Evolutionary conservation across 2,797 vertebrate species (phyloP).

Genomic region (Bradypodion pumilum): DNA sequence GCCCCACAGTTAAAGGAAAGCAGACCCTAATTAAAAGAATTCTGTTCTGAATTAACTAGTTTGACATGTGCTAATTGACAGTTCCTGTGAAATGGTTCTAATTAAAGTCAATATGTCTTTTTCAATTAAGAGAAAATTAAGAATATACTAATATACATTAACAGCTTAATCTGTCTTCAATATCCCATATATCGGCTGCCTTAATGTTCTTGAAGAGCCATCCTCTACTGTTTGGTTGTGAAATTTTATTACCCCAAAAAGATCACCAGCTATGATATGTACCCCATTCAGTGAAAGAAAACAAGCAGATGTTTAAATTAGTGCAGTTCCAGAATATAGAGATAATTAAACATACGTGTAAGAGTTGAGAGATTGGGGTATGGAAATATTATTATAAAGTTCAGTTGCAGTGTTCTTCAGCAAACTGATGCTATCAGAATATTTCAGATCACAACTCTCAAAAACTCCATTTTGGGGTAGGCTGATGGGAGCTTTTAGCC

Average conservation of each 20-base stretch:
- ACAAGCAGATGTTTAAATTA: slow-evolving; percentile 46
- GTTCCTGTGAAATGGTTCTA: slow-evolving; percentile 86
- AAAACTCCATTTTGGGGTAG: background rate
- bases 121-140: slow-evolving; percentile 86
- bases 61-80: slow-evolving; percentile 87
- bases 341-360: slow-evolving; percentile 52
- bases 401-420: slow-evolving; percentile 26
- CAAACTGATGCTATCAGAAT: background rate
- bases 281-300: slow-evolving; percentile 61
- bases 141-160: slow-evolving; percentile 85
- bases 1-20: slow-evolving; percentile 80
- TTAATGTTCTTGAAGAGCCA: slow-evolving; percentile 69
- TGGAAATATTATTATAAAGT: slow-evolving; percentile 47
- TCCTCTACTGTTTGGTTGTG: slow-evolving; percentile 75
- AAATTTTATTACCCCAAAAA: slow-evolving; percentile 73
- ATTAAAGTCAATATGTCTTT: slow-evolving; percentile 88
- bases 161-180: slow-evolving; percentile 83
- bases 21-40: slow-evolving; percentile 84
- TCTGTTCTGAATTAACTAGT: slow-evolving; percentile 86
- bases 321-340: slow-evolving; percentile 36
- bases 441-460: background rate
- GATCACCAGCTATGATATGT: slow-evolving; percentile 52
- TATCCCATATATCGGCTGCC: slow-evolving; percentile 80
- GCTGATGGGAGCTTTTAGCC: background rate
- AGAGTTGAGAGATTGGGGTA: slow-evolving; percentile 38